Evolutionary conservation across 2,888 invertebrate species (phyloP).

Genomic region (Ceraclea dissimilis): DNA sequence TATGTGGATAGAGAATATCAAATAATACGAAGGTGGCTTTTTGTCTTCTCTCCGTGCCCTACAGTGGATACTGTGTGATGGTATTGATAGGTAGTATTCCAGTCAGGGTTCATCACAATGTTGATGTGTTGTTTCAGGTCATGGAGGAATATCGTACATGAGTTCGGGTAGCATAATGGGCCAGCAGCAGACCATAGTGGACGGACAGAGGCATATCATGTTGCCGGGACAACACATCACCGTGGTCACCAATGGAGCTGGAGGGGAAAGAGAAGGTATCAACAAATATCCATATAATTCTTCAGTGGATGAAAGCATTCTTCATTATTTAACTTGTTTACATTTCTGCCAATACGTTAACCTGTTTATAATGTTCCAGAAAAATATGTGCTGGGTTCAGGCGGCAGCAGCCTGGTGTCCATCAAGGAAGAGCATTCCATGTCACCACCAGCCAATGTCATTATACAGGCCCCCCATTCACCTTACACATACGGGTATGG

Average conservation of each 20-base stretch:
- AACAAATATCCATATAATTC: background rate
- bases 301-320: background rate
- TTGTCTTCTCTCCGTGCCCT: too few relatives aligned
- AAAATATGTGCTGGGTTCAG: slow-evolving; percentile 46
- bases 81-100: too few relatives aligned
- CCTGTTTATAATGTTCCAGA: too few relatives aligned
- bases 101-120: too few relatives aligned
- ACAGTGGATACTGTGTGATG: too few relatives aligned
- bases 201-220: slow-evolving; percentile 44
- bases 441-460: slow-evolving; percentile 29
- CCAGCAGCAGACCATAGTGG: slow-evolving; percentile 41
- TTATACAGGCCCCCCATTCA: slow-evolving; percentile 38
- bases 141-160: slow-evolving; percentile 42
- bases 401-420: slow-evolving; percentile 43
- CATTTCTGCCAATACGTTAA: too few relatives aligned
- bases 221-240: slow-evolving; percentile 53
- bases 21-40: too few relatives aligned
- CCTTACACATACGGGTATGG: slow-evolving; percentile 40
- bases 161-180: slow-evolving; percentile 38
- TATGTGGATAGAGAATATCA: too few relatives aligned
- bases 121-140: slow-evolving; percentile 31
- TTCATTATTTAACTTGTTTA: background rate
- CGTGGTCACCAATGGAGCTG: slow-evolving; percentile 50
- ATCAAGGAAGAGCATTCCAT: slow-evolving; percentile 44
- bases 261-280: slow-evolving; percentile 48